These are phyloP conservation scores for Tokudaia tokunoshimensis DNA, from an alignment of 2,797 vertebrate species.

Conservation along the genomic window DNA sequence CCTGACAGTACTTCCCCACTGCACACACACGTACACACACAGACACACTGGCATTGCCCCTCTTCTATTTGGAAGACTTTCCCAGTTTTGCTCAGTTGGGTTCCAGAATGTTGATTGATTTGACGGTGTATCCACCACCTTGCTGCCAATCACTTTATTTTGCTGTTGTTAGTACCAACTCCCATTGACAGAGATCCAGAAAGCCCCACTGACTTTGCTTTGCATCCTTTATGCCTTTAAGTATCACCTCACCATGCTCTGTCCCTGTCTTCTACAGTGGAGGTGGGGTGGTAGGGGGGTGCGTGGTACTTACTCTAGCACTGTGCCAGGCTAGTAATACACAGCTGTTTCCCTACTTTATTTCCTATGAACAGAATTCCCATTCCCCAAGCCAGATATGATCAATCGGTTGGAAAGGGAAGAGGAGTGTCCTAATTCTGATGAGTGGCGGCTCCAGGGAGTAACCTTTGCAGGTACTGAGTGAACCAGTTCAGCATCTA, in stretches of 20 bases:
- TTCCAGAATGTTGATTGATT: not conserved
- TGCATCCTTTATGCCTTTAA: not conserved
- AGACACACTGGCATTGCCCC: not conserved
- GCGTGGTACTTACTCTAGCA: not conserved
- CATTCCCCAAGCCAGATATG: conserved; percentile 79
- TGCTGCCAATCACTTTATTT: not conserved
- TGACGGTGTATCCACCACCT: not conserved
- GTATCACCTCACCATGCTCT: not conserved
- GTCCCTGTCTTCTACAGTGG: not conserved
- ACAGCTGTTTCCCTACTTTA: not conserved
- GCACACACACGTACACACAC: too few species aligned
- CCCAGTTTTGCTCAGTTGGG: not conserved
- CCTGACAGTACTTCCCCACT: not conserved
- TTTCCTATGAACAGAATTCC: conserved; percentile 72
- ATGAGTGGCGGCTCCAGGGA: conserved; percentile 72
- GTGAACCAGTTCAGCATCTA: fast-evolving
- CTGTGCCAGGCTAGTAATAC: not conserved
- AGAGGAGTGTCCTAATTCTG: conserved; percentile 39
- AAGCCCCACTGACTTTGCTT: not conserved
- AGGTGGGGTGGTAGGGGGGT: not conserved
- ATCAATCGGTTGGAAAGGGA: conserved; percentile 73
- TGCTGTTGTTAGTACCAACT: not conserved
- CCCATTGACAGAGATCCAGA: not conserved
- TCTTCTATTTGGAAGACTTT: not conserved
- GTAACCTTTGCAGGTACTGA: conserved; percentile 72